A percentile compares a stretch with the other conserved stretches of the same genome.
Conservation (phyloP, 2,797 vertebrate genomes). For the Arctocebus calabarensis region DNA sequence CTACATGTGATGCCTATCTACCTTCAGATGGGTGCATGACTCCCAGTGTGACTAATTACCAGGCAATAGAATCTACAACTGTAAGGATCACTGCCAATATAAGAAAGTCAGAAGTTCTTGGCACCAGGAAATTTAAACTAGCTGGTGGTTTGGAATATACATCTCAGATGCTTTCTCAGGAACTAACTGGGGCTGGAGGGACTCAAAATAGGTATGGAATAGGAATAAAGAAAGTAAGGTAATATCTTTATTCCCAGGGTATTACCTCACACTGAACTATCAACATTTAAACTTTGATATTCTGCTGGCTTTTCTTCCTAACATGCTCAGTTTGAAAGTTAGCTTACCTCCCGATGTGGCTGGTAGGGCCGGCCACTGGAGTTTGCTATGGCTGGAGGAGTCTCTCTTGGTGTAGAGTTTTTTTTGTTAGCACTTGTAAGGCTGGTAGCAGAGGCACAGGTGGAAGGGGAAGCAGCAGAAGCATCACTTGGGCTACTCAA, state of each 20-base stretch:
- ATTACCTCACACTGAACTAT: constrained; percentile 1
- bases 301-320: background rate
- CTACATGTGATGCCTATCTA: background rate
- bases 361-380: constrained; percentile 84
- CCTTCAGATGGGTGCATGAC: background rate
- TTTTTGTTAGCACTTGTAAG: constrained; percentile 82
- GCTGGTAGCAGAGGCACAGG: constrained; percentile 86
- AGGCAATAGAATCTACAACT: constrained; percentile 33
- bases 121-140: constrained; percentile 52
- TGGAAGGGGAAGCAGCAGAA: constrained; percentile 83
- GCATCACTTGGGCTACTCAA: constrained; percentile 79
- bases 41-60: constrained; percentile 70
- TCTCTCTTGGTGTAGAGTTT: constrained; percentile 60
- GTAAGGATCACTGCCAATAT: constrained; percentile 45
- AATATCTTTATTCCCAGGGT: background rate
- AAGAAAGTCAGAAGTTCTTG: constrained; percentile 54
- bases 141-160: constrained; percentile 47
- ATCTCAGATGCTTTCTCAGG: constrained; percentile 44
- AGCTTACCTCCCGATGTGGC: constrained; percentile 91
- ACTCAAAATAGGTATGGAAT: constrained; percentile 48
- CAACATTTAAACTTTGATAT: background rate
- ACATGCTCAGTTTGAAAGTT: background rate
- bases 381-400: background rate
- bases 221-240: constrained; percentile 29
- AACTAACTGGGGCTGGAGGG: constrained; percentile 15